Evolutionary conservation across 2,888 invertebrate genomes (phyloP).

Genomic region (Nysson spinosus): DNA sequence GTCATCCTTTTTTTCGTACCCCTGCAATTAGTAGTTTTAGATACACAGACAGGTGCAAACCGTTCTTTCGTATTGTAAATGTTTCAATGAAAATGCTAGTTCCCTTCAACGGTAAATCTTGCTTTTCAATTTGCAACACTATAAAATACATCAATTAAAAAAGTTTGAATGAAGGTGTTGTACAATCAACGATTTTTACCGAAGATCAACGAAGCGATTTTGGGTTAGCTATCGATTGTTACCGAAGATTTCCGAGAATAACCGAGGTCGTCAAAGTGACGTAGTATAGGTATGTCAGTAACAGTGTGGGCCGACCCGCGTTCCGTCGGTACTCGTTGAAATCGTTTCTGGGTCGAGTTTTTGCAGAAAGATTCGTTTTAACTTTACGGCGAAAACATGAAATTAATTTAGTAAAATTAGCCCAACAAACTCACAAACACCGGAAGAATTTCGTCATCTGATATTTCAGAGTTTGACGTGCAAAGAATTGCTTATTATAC

Average conservation of each 20-base stretch:
- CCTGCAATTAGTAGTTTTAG: no score
- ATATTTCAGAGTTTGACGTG: slow-evolving; percentile 25
- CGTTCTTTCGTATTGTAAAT: no score
- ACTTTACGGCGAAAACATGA: slow-evolving; percentile 38
- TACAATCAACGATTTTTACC: slow-evolving; percentile 37
- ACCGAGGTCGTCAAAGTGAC: slow-evolving; percentile 62
- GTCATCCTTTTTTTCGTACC: no score
- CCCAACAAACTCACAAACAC: slow-evolving; percentile 14
- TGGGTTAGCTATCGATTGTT: slow-evolving; percentile 68
- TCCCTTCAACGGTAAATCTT: no score
- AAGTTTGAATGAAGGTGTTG: slow-evolving; percentile 40
- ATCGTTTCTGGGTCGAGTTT: slow-evolving; percentile 12
- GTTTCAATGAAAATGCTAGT: no score
- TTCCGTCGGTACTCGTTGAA: slow-evolving; percentile 39
- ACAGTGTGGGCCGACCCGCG: slow-evolving; percentile 57
- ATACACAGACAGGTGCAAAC: no score
- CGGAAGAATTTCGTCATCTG: slow-evolving; percentile 18
- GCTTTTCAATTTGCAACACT: no score
- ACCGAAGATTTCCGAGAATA: slow-evolving; percentile 64
- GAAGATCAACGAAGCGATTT: slow-evolving; percentile 50
- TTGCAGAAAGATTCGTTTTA: slow-evolving; percentile 12
- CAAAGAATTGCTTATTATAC: slow-evolving; percentile 39
- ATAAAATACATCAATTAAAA: no score
- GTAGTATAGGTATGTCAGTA: slow-evolving; percentile 61
- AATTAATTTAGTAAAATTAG: slow-evolving; percentile 33